A percentile compares a stretch with the other conserved stretches of the same genome.
phyloP scores from a whole-genome alignment of 1,140 invertebrate species.

The Drusus annulatus region DNA sequence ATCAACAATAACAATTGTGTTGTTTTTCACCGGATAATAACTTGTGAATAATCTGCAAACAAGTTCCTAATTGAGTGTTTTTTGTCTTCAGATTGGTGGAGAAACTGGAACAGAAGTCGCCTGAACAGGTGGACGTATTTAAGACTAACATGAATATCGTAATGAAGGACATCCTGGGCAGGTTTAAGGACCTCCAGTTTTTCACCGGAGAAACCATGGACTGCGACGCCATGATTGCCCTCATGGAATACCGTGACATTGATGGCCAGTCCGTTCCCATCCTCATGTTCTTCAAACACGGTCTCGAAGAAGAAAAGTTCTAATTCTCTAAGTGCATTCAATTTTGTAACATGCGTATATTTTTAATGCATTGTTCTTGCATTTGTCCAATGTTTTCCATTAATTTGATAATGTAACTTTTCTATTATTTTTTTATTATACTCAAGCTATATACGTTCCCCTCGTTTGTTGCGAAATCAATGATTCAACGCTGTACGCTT shows the following conservation, averaged over 20 bases:
- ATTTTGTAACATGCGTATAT: slow-evolving; percentile 14
- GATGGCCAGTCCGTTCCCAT: slow-evolving; percentile 86
- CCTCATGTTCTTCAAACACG: slow-evolving; percentile 97
- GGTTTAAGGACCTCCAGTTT: slow-evolving; percentile 95
- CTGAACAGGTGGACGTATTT: slow-evolving; percentile 89
- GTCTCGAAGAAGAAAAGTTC: slow-evolving; percentile 94
- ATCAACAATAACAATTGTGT: no score
- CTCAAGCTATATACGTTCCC: neutral
- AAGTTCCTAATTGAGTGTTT: slow-evolving; percentile 59
- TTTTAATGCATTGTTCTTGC: slow-evolving; percentile 22
- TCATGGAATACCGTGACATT: slow-evolving; percentile 94
- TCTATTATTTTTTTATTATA: slow-evolving; percentile 42
- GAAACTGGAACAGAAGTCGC: slow-evolving; percentile 84
- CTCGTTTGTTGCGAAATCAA: slow-evolving; percentile 37
- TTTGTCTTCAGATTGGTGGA: slow-evolving; percentile 78
- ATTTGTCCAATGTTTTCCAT: slow-evolving; percentile 39
- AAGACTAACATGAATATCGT: slow-evolving; percentile 96
- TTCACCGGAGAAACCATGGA: slow-evolving; percentile 97
- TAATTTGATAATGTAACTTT: slow-evolving; percentile 40
- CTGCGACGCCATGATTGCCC: slow-evolving; percentile 92
- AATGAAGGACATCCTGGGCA: slow-evolving; percentile 92
- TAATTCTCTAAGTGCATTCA: slow-evolving; percentile 68
- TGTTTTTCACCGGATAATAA: no score
- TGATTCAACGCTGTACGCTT: slow-evolving; percentile 6
- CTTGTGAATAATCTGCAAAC: no score